Evolutionary conservation across 2,797 vertebrate genomes (phyloP).

Genomic region (Sebastes nivosus): DNA sequence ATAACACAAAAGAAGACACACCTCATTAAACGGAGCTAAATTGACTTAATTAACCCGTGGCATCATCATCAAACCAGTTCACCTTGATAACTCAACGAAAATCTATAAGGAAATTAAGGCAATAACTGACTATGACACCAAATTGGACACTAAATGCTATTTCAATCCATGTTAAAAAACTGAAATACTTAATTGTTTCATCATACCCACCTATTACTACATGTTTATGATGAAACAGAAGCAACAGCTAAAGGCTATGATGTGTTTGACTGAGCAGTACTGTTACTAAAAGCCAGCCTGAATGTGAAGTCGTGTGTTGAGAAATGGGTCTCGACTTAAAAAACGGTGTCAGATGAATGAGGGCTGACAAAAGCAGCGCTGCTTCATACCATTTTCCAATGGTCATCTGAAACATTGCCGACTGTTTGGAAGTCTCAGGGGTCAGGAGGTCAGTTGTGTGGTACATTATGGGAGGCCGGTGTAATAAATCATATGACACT

Average conservation of each 20-base stretch:
- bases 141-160: neutral
- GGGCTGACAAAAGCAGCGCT: slow-evolving; percentile 40
- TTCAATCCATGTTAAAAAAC: neutral
- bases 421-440: slow-evolving; percentile 20
- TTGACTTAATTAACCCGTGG: slow-evolving; percentile 44
- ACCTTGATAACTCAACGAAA: slow-evolving; percentile 15
- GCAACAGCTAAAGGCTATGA: neutral
- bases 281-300: neutral
- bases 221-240: neutral
- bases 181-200: neutral
- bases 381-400: slow-evolving; percentile 17
- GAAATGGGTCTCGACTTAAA: slow-evolving; percentile 27
- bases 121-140: neutral
- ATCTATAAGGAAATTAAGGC: neutral
- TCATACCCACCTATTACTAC: neutral
- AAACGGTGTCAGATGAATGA: slow-evolving; percentile 60
- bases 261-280: neutral
- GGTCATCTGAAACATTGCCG: slow-evolving; percentile 24
- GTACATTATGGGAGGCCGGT: slow-evolving; percentile 30
- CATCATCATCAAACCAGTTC: slow-evolving; percentile 30
- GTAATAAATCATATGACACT: slow-evolving; percentile 68
- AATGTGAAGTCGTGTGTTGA: neutral
- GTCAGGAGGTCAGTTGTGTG: slow-evolving; percentile 49
- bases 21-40: slow-evolving; percentile 45
- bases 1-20: slow-evolving; percentile 41